A percentile compares a stretch with the other conserved stretches of the same genome.
Conservation (phyloP, 2,113 vertebrate species). For the Mugil cephalus region DNA sequence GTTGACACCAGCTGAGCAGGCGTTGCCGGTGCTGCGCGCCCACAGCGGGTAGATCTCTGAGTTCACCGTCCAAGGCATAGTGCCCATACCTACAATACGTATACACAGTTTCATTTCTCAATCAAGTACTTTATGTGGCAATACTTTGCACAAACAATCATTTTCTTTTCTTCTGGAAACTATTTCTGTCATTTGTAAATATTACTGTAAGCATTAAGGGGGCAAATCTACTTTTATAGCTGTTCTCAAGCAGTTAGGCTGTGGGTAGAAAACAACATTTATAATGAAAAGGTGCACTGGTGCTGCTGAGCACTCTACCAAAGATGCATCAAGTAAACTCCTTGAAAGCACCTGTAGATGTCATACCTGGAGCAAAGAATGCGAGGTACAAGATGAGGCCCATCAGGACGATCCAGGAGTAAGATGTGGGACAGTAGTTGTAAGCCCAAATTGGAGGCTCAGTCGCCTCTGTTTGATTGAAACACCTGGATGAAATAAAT, state of each 20-base stretch:
- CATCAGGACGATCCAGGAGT: slow-evolving; percentile 93
- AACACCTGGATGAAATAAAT: slow-evolving; percentile 84
- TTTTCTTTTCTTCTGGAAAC: too few relatives aligned
- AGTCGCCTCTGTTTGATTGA: slow-evolving; percentile 84
- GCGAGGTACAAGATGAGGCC: slow-evolving; percentile 95
- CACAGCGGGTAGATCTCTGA: slow-evolving; percentile 98
- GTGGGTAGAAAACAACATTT: too few relatives aligned
- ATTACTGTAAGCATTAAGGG: too few relatives aligned
- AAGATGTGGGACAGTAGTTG: slow-evolving; percentile 95
- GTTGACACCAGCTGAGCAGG: slow-evolving; percentile 95
- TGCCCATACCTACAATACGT: slow-evolving; percentile 90
- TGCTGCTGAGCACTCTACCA: too few relatives aligned
- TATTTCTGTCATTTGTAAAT: too few relatives aligned
- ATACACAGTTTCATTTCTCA: neutral
- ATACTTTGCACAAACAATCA: too few relatives aligned
- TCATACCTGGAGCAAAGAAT: slow-evolving; percentile 95
- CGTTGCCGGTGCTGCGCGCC: slow-evolving; percentile 97
- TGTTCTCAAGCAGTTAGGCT: too few relatives aligned
- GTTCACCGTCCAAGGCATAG: slow-evolving; percentile 99
- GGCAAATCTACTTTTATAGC: too few relatives aligned
- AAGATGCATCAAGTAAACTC: too few relatives aligned
- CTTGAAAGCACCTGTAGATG: neutral
- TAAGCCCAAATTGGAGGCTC: slow-evolving; percentile 91
- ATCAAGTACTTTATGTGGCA: too few relatives aligned
- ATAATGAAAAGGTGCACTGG: too few relatives aligned